phyloP scores from a whole-genome alignment of 2,797 vertebrate genomes.

The Acanthis flammea region DNA sequence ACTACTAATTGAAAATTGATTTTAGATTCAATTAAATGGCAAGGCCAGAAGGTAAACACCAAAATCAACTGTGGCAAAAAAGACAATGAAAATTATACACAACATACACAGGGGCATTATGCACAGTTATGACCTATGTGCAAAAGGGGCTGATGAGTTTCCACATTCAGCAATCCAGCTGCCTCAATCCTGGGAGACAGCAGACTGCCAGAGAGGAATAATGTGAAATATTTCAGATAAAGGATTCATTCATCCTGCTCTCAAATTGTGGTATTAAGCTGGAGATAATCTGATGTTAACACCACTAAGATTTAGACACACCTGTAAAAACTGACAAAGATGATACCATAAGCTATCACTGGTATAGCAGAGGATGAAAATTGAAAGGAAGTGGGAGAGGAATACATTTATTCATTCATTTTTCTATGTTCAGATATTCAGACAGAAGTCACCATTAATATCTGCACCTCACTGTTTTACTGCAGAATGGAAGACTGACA shows the following conservation, averaged over 20 bases:
- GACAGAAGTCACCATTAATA: not conserved
- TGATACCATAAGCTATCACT: too few relatives aligned
- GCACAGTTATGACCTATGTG: not conserved
- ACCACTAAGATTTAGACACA: not conserved
- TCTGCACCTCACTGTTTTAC: not conserved
- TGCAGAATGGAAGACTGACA: not conserved
- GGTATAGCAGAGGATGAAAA: not conserved
- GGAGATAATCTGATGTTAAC: not conserved
- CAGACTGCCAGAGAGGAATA: not conserved
- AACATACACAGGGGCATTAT: not conserved
- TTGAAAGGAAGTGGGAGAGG: not conserved
- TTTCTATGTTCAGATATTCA: not conserved
- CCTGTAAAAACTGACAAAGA: not conserved
- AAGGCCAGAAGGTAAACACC: slow-evolving; percentile 1
- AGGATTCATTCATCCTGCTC: not conserved
- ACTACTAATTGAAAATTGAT: slow-evolving; percentile 76
- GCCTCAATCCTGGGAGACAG: not conserved
- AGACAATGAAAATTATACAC: not conserved
- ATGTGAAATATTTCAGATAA: not conserved
- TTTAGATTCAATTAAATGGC: slow-evolving; percentile 67
- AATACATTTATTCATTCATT: rapidly evolving
- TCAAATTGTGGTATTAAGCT: not conserved
- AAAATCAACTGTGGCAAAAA: not conserved
- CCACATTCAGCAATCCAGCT: not conserved
- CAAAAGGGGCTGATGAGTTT: not conserved